These are phyloP conservation scores for Zingel zingel DNA, from an alignment of 2,113 vertebrate species.

Conservation along the genomic window DNA sequence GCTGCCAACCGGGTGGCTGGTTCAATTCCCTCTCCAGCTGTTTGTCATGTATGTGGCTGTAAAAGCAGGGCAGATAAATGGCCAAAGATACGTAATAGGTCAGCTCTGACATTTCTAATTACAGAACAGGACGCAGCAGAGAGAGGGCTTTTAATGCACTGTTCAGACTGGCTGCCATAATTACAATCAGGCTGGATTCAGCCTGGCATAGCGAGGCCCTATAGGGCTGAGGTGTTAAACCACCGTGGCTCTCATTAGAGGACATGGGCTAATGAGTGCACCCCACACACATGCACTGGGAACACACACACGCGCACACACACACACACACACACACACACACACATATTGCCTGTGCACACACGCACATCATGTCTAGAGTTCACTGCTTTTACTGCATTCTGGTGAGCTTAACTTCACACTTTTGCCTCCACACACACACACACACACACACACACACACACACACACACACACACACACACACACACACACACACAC, in stretches of 20 bases:
- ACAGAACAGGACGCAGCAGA: conserved; percentile 59
- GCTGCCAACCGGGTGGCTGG: conserved; percentile 62
- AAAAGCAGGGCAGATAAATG: conserved; percentile 47
- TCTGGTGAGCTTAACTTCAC: conserved; percentile 76
- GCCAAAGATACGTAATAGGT: conserved; percentile 58
- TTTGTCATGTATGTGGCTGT: conserved; percentile 52
- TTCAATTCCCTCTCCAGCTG: conserved; percentile 68
- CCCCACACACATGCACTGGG: conserved; percentile 58
- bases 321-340: conserved; percentile 5
- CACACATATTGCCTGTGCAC: neutral
- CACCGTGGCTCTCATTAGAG: conserved; percentile 78
- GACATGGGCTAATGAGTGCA: conserved; percentile 75
- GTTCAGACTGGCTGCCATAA: conserved; percentile 68
- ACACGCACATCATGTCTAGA: conserved; percentile 27
- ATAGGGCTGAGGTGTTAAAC: conserved; percentile 74
- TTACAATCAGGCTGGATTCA: conserved; percentile 78
- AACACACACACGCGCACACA: conserved; percentile 54
- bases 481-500: conserved; percentile 26
- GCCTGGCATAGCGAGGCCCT: conserved; percentile 62
- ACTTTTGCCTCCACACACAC: conserved; percentile 70
- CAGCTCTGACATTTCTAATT: conserved; percentile 78
- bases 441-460: conserved; percentile 3
- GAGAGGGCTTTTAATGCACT: conserved; percentile 55
- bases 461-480: conserved; percentile 22
- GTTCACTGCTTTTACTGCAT: conserved; percentile 70